Base-by-base conservation (phyloP, 2,888 invertebrate species). In the Cheilosia soror region DNA sequence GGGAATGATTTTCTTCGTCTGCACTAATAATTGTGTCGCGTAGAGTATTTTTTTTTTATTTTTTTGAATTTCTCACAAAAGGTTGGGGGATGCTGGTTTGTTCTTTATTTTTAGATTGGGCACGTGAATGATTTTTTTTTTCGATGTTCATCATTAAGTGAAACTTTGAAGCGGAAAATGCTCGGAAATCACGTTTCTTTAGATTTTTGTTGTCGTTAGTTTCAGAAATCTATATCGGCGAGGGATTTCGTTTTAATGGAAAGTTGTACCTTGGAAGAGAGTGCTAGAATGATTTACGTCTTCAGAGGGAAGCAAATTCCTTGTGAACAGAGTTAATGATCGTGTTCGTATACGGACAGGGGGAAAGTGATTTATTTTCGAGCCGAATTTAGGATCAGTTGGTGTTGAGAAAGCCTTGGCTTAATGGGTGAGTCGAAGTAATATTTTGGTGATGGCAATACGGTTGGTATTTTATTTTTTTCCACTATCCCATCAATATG, bases 111-210 rank as follows among this genome's bases (percentile, higher is more conserved):
- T 72, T 27, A 27, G 33, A 31, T 51, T 55, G 31, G 72, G 3
- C 66, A 83, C 68, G 68, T 63, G 83, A 73, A 73, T 57, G 66
- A 65, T 5, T 31, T 72, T 65, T 25, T 37, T 9, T 11, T 11
- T 37, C 4, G 9, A 11, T 3, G 37, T 37, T 37, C 37, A 37
- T 37, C 37, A 37, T 37, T 60, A 60, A 53, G 60, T 58, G 57
- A 42, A 60, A 57, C 11, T 51, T 44, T 33, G 49, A 57, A 44
- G 25, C 53, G 75, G 75, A 75, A 84, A 79, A 80, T 27, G 55
- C 75, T 7, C 40, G 66, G 66, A 80, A 71, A 84, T 84, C 84
- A 84, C 84, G 84, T 84, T 80, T 71, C 58, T 60, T 15, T 79
- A 40, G 31, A 65, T 75, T 57, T 44, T 25, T 13, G 53, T 42